phyloP scores from a whole-genome alignment of 2,113 vertebrate genomes.

The Ascaphus truei region DNA sequence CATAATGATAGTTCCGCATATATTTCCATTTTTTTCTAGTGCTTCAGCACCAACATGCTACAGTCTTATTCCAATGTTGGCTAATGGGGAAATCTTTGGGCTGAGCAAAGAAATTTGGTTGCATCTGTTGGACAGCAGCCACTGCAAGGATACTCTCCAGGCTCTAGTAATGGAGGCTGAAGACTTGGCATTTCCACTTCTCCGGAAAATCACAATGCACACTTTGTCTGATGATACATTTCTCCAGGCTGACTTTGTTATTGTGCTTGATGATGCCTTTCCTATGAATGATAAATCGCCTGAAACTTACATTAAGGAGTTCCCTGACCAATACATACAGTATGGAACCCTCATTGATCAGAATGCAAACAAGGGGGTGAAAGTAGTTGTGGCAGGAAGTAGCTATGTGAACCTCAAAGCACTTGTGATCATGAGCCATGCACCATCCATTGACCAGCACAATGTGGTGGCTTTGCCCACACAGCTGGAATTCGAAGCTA shows the following conservation, averaged over 20 bases:
- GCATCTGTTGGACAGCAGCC: conserved; percentile 67
- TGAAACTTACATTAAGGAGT: conserved; percentile 47
- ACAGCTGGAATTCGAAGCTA: conserved; percentile 73
- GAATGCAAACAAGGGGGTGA: conserved; percentile 63
- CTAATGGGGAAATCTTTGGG: conserved; percentile 70
- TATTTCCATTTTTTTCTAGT: conserved; percentile 59
- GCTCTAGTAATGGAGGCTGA: conserved; percentile 59
- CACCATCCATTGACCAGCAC: conserved; percentile 54
- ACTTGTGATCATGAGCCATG: conserved; percentile 55
- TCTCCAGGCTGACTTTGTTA: conserved; percentile 65
- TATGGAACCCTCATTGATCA: conserved; percentile 74
- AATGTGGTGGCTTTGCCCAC: conserved; percentile 68
- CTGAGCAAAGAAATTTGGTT: conserved; percentile 62
- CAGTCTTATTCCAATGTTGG: conserved; percentile 72
- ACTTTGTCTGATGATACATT: conserved; percentile 67
- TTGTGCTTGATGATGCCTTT: conserved; percentile 74
- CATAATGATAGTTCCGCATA: no score
- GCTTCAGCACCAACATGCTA: conserved; percentile 64
- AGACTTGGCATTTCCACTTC: conserved; percentile 65
- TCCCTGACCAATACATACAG: conserved; percentile 54
- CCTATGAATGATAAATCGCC: conserved; percentile 22
- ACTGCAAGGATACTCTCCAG: conserved; percentile 46
- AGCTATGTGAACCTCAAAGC: conserved; percentile 75
- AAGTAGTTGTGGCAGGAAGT: conserved; percentile 75
- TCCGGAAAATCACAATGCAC: conserved; percentile 67